phyloP scores from a whole-genome alignment of 2,888 invertebrate genomes.

The Thysanoteuthis rhombus region DNA sequence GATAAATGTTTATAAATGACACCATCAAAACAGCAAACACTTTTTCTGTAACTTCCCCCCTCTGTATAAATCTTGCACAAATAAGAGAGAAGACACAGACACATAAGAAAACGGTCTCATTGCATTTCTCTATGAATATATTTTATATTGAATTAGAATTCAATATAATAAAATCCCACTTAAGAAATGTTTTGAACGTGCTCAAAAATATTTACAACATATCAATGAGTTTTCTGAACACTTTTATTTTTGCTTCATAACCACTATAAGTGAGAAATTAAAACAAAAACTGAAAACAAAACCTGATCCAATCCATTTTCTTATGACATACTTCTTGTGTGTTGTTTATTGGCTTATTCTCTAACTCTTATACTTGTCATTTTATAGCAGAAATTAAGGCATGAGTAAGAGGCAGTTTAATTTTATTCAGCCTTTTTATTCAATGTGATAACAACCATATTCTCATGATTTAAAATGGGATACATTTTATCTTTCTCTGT shows the following conservation, averaged over 20 bases:
- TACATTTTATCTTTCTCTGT: too few relatives aligned
- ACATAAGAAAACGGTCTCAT: neutral
- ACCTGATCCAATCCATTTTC: neutral
- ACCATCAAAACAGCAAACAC: neutral
- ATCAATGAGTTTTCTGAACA: neutral
- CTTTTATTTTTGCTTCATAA: neutral
- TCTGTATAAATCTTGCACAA: neutral
- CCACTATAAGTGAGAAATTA: neutral
- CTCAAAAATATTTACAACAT: neutral
- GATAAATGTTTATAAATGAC: neutral
- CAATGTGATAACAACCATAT: too few relatives aligned
- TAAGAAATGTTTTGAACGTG: conserved; percentile 12
- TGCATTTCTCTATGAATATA: neutral
- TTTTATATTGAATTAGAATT: conserved; percentile 12
- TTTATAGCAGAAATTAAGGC: neutral
- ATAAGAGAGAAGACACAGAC: neutral
- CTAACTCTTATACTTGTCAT: neutral
- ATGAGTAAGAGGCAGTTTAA: too few relatives aligned
- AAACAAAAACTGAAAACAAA: neutral
- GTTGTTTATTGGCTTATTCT: neutral
- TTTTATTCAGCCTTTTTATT: too few relatives aligned
- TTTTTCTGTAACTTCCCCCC: neutral
- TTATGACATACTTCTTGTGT: neutral
- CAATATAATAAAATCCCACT: conserved; percentile 12
- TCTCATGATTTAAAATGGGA: too few relatives aligned